Evolutionary conservation across 2,797 vertebrate genomes (phyloP).

Genomic region (Peromyscus attwateri): DNA sequence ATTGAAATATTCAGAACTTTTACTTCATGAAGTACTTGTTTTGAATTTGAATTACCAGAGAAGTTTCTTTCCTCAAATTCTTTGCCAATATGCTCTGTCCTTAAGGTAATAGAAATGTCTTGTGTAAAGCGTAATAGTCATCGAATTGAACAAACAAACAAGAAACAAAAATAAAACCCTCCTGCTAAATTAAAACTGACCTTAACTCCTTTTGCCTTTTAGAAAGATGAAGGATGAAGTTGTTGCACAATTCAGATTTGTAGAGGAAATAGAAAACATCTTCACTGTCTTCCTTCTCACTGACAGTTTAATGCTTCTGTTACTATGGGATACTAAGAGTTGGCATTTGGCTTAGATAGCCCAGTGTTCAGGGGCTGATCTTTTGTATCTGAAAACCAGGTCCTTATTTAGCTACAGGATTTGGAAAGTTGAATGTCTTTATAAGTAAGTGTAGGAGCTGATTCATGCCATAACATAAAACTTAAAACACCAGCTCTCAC

Average conservation of each 20-base stretch:
- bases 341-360: background rate
- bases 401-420: background rate
- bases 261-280: background rate
- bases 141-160: background rate
- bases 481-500: background rate
- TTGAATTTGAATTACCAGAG: slow-evolving; percentile 54
- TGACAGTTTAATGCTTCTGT: background rate
- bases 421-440: background rate
- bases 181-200: background rate
- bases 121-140: background rate
- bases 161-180: background rate
- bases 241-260: background rate
- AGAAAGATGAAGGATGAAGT: background rate
- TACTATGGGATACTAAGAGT: background rate
- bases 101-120: slow-evolving; percentile 8
- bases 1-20: slow-evolving; percentile 67
- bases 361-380: background rate
- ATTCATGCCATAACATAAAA: no score
- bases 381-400: background rate
- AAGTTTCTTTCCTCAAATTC: slow-evolving; percentile 28
- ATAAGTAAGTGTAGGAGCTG: background rate
- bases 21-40: slow-evolving; percentile 27
- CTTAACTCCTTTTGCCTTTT: background rate
- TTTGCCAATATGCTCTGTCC: slow-evolving; percentile 11
- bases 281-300: background rate